Evolutionary conservation across 1,140 invertebrate genomes (phyloP).

Genomic region (Eumaeus atala): DNA sequence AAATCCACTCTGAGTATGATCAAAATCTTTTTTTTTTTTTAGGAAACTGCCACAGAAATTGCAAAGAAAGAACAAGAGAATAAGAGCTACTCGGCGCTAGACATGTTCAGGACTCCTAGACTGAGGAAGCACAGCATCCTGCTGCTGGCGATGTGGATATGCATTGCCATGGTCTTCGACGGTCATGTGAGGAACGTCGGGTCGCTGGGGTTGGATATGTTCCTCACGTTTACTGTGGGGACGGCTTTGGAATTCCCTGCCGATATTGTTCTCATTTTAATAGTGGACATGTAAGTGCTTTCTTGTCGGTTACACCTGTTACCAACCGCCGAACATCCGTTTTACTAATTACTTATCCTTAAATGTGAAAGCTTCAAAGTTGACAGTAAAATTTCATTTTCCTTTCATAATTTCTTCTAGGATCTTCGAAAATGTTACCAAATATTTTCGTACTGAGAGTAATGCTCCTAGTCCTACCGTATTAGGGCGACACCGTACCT

Average conservation of each 20-base stretch:
- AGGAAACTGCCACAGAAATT: slow-evolving; percentile 54
- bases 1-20: no score
- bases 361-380: no score
- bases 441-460: no score
- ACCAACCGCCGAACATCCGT: no score
- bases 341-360: no score
- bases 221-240: slow-evolving; percentile 88
- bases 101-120: slow-evolving; percentile 84
- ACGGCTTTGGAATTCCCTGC: slow-evolving; percentile 88
- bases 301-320: neutral
- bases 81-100: slow-evolving; percentile 80
- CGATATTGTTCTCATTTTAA: slow-evolving; percentile 84
- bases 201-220: slow-evolving; percentile 85
- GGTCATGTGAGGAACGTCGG: slow-evolving; percentile 90
- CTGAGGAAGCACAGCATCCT: slow-evolving; percentile 82
- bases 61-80: slow-evolving; percentile 43
- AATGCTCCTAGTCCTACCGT: no score
- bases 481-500: no score
- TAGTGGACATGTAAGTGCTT: slow-evolving; percentile 77
- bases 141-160: slow-evolving; percentile 87
- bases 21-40: slow-evolving; percentile 17
- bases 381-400: no score
- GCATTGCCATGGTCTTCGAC: slow-evolving; percentile 88
- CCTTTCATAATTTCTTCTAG: no score
- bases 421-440: no score